These are phyloP conservation scores for Ochropleura plecta DNA, from an alignment of 2,888 invertebrate species.

Conservation along the genomic window DNA sequence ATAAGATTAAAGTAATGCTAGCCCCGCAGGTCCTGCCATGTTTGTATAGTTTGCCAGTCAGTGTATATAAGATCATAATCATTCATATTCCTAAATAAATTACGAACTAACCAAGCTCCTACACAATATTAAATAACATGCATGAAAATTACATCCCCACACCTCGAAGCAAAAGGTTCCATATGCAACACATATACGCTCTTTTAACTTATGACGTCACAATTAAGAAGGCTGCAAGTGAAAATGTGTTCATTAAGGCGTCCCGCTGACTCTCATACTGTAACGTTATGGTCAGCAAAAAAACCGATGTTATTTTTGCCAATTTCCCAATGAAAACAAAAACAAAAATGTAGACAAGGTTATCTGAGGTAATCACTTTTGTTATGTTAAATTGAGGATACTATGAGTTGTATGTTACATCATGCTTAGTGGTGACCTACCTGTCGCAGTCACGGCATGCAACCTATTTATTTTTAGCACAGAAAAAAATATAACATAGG, in stretches of 20 bases:
- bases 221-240: conserved; percentile 26
- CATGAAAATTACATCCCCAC: neutral
- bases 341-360: neutral
- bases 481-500: too few relatives aligned
- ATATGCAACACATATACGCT: conserved; percentile 10
- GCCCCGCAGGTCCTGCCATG: neutral
- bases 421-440: too few relatives aligned
- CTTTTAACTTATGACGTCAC: conserved; percentile 14
- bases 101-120: neutral
- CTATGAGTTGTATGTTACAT: neutral
- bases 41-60: neutral
- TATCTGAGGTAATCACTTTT: neutral
- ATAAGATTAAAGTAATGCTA: too few relatives aligned
- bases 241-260: conserved; percentile 53
- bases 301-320: neutral
- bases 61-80: too few relatives aligned
- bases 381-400: neutral
- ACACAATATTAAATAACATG: neutral
- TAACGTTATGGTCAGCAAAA: conserved; percentile 8
- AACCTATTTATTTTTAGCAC: too few relatives aligned
- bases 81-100: neutral
- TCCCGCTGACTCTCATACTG: conserved; percentile 22
- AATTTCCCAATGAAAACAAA: neutral
- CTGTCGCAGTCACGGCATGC: too few relatives aligned
- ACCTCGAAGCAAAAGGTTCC: neutral